Base-by-base conservation (phyloP, 1,140 invertebrate genomes). In the Aphelenchoides fujianensis region DNA sequence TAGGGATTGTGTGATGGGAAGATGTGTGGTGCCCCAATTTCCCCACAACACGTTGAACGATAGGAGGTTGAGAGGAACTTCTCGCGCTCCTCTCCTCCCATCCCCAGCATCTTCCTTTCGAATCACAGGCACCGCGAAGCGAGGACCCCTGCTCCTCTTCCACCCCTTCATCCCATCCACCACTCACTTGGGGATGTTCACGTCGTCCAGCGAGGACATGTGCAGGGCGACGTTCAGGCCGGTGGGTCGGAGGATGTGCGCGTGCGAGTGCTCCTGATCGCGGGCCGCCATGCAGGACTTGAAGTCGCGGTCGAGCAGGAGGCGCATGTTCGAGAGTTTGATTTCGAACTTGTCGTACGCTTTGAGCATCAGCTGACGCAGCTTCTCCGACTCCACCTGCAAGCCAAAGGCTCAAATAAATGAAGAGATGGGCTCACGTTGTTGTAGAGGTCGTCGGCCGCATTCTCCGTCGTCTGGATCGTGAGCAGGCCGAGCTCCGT, bases 171-270 rank as follows among this genome's bases (percentile, higher is more conserved):
- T n/a, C 5, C 19, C 35, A n/a, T n/a, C 16, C 19, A 35, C 55
- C 2, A 61, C 75, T 84, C 84, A 87, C 85, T 92, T 92, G 0
- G 95, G 92, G 74, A 98, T 86, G 23, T 91, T 84, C 0, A 93
- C 91, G 87, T 97, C 94, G 82, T 96, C 91, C 41, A 98, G 89
- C 19, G 96, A 87, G 82, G 92, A 94, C 78, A 93, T 91, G 67
- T 91, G 89, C 36, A 95, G 89, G 73, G 90, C 88, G 37, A 97
- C 86, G 70, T 89, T 87, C 5, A 97, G 85, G 69, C 89, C 90
- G 2, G 92, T 91, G 3, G 93, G 95, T 74, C 90, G 88, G 9
- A 96, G 76, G 16, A 89, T 79, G 79, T 89, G 88, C 66, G 87
- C 73, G 0, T 79, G 73, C 3, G 86, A 86, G 7, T 84, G 67